Percentiles rank a stretch among this genome's conserved stretches.
phyloP scores from a whole-genome alignment of 2,888 invertebrate species.

The Brachypterus glaber region DNA sequence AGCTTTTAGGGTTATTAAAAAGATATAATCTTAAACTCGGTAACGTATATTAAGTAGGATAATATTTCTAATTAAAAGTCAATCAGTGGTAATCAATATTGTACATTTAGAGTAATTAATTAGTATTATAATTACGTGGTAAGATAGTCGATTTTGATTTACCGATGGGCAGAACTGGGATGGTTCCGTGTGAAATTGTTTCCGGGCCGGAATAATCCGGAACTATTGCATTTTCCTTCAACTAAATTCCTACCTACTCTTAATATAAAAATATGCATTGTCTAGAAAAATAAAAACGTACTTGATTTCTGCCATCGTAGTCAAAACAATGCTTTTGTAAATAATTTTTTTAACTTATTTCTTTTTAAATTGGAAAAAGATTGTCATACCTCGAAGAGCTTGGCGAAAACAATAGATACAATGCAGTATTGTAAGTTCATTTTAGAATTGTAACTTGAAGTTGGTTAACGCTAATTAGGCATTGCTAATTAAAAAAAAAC shows the following conservation, averaged over 20 bases:
- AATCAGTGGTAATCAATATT: conserved; percentile 7
- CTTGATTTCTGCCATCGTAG: conserved; percentile 4
- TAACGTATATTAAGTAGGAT: too few species aligned
- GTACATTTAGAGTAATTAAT: conserved; percentile 10
- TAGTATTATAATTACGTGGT: conserved; percentile 19
- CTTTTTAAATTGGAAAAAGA: conserved; percentile 13
- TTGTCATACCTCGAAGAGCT: conserved; percentile 22
- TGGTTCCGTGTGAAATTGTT: conserved; percentile 24
- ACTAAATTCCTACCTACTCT: too few species aligned
- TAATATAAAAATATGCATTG: too few species aligned
- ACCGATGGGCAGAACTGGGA: conserved; percentile 19
- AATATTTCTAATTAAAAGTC: not conserved
- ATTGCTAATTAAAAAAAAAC: conserved; percentile 32
- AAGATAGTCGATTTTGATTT: too few species aligned
- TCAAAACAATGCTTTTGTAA: conserved; percentile 3
- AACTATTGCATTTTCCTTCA: too few species aligned
- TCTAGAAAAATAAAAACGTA: conserved; percentile 1
- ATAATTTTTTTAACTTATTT: conserved; percentile 5
- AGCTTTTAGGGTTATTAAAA: too few species aligned
- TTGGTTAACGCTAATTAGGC: conserved; percentile 33
- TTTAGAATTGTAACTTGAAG: conserved; percentile 27
- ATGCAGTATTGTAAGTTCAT: conserved; percentile 27
- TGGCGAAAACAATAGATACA: conserved; percentile 23
- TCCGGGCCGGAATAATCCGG: too few species aligned
- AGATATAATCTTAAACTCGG: too few species aligned